phyloP scores from a whole-genome alignment of 2,113 vertebrate species.

The Pseudorasbora parva region DNA sequence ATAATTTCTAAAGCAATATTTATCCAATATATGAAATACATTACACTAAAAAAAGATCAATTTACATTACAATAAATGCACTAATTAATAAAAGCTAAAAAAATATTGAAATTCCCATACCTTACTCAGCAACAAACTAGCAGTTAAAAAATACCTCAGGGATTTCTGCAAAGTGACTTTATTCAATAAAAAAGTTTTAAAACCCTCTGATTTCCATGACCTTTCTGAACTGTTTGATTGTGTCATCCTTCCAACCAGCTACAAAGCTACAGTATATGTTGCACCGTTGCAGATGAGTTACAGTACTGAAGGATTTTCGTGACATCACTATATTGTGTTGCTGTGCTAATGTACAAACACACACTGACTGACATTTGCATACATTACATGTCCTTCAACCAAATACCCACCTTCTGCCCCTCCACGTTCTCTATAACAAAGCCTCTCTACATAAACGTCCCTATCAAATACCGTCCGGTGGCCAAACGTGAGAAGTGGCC shows the following conservation, averaged over 20 bases:
- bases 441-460: conserved; percentile 2
- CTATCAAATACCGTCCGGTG: conserved; percentile 41
- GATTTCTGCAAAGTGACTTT: no score
- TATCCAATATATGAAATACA: background rate
- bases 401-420: background rate
- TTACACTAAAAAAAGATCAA: background rate
- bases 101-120: background rate
- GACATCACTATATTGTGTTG: background rate
- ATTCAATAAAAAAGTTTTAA: background rate
- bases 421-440: conserved; percentile 20
- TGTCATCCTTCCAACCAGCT: background rate
- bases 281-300: background rate
- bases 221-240: background rate
- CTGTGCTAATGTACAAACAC: conserved; percentile 24
- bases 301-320: background rate
- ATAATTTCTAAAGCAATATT: background rate
- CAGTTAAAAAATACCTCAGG: background rate
- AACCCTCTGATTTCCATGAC: background rate
- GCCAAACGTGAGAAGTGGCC: conserved; percentile 39
- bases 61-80: background rate
- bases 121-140: background rate
- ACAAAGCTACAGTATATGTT: no score
- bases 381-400: conserved; percentile 23
- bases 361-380: conserved; percentile 38
- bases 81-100: background rate